Evolutionary conservation across 2,888 invertebrate genomes (phyloP), one percentile per base, ranked within the genome.

Genomic region (Clepsis dumicolana): DNA sequence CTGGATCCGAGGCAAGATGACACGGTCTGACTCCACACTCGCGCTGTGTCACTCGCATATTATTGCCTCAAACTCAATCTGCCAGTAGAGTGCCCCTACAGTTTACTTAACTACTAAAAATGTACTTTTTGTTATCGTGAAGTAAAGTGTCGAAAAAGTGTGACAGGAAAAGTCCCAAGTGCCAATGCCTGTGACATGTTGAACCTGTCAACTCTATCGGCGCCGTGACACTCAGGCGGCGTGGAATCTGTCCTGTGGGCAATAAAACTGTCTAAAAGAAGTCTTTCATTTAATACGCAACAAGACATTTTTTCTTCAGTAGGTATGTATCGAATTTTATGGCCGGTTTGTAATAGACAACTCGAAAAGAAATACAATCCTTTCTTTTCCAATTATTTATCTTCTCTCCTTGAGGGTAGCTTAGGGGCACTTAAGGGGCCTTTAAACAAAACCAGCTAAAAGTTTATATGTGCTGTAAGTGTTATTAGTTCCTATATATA

Each of bases 261-360:
- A 67, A 63, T 67, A 67, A 63, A 67, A 67, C 67, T 67, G 67
- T 67, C 67, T 63, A 57, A 62, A 67, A 63, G 63, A 67, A 41
- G 63, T 63, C 21, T 57, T 57, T 67, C 57, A 67, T 63, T 67
- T 67, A 52, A 63, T 57, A 67, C 62, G 38, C 62, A 27, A 41
- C 14, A 24, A 14, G 27, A 63, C 56, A 41, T 21, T 38, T 56
- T 66, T 41, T 41, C 62, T 35, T 62, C 12, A 41, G 3, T 41
- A 5, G 2, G 12, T 44, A 16, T 18, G 18, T 21, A n/a, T n/a
- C 16, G 10, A 27, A 56, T 27, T 29, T 5, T 14, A 0, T 21
- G 21, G 18, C 16, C 50, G 7, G 25, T 35, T 25, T 2, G 16
- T 21, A 21, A n/a, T 64, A 64, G 35, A 56, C 35, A 29, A 29